These are phyloP conservation scores for Drosophila sproati DNA, from an alignment of 1,140 invertebrate species.

Conservation along the genomic window DNA sequence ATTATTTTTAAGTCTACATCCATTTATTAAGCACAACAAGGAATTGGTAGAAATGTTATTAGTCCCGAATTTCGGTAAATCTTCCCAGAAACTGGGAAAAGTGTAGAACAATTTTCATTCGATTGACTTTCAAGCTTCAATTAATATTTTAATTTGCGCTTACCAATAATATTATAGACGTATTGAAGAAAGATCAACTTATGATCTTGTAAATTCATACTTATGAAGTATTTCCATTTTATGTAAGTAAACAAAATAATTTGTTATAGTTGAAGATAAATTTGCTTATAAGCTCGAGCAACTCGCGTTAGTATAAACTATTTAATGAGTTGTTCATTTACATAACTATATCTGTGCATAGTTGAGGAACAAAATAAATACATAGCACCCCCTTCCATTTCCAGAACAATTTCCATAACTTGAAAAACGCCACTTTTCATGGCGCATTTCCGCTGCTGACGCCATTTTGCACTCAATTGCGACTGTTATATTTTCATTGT, in stretches of 20 bases:
- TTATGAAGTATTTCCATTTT: not conserved
- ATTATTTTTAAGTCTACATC: too few relatives aligned
- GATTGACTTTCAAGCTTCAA: too few relatives aligned
- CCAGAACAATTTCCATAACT: not conserved
- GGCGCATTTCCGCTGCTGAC: conserved; percentile 40
- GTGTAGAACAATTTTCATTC: too few relatives aligned
- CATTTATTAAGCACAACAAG: too few relatives aligned
- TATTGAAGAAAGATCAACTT: too few relatives aligned
- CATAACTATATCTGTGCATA: not conserved
- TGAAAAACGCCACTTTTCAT: conserved; percentile 13
- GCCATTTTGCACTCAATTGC: conserved; percentile 31
- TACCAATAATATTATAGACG: too few relatives aligned
- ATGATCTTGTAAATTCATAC: too few relatives aligned
- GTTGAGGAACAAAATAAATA: not conserved
- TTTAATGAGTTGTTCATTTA: not conserved
- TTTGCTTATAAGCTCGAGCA: not conserved
- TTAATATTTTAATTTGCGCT: too few relatives aligned
- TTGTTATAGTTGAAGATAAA: not conserved
- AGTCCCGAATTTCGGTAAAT: too few relatives aligned
- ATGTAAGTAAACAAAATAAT: not conserved
- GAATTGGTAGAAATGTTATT: too few relatives aligned
- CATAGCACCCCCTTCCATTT: not conserved
- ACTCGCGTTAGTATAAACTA: not conserved
- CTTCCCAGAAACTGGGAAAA: too few relatives aligned
- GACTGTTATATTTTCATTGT: not conserved